Base-by-base conservation (phyloP, 2,888 invertebrate species). In the Synergus japonicus region DNA sequence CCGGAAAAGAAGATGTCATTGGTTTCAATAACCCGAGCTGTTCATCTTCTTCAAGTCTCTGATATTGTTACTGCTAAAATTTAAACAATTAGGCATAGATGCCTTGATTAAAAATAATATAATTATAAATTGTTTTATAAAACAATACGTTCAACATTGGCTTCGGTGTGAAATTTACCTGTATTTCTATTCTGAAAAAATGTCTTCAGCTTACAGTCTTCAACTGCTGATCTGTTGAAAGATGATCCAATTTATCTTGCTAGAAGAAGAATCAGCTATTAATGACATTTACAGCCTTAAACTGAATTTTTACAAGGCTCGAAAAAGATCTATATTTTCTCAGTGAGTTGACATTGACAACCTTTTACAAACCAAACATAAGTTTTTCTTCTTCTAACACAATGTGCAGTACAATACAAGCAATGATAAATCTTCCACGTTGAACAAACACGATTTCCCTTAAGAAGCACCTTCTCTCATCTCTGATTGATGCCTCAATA, bases 1-100 rank as follows among this genome's bases (percentile, higher is more conserved):
- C 82, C 84, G 86, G 86, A 86, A 88, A 88, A 87, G 46, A 49
- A 69, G 63, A 29, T 63, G 13, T 29, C 60, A 63, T 63, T 29
- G 22, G 2, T 13, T 63, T 29, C 63, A 63, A 22, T 63, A 13
- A 22, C 13, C 63, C 7, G 13, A 18, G 63, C 63, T 29, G 22
- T 18, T 60, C 10, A 60, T 22, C 12, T 60, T 22, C 8, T 18
- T 49, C 4, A n/a, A 49, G 49, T n/a, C 15, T 2, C 8, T 7
- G n/a, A 15, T 7, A 7, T 15, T 49, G 7, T 49, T 49, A n/a
- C 15, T n/a, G 49, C n/a, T n/a, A 49, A 49, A n/a, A 8, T 49
- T 15, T 49, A n/a, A 37, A 37, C 37, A 37, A 37, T 37, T 37
- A 5, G 5, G 37, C 3, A 29, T 29, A 29, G 29, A 29, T 2